Conservation (phyloP, 2,113 vertebrate species). For the Mirza zaza region DNA sequence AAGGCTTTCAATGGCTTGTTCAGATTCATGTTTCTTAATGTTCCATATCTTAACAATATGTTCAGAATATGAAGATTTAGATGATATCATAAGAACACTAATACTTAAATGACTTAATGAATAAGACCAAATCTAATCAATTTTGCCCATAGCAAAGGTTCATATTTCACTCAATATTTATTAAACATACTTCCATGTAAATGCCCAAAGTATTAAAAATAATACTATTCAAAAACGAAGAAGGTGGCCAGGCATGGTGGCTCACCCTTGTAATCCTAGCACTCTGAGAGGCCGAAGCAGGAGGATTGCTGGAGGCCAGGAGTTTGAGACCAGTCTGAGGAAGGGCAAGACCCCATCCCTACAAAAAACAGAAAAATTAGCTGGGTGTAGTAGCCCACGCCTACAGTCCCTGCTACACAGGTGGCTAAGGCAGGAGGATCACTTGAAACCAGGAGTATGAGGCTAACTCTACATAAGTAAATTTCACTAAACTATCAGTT, state of each 20-base stretch:
- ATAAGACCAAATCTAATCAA: slow-evolving; percentile 11
- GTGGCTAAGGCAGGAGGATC: too few relatives aligned
- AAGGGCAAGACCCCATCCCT: too few relatives aligned
- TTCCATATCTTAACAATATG: slow-evolving; percentile 10
- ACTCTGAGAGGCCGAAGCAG: too few relatives aligned
- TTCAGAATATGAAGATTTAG: background rate
- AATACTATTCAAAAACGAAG: slow-evolving; percentile 1
- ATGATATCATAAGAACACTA: background rate
- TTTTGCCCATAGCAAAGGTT: background rate
- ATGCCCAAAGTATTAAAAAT: background rate
- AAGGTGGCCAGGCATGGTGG: too few relatives aligned
- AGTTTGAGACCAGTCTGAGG: too few relatives aligned
- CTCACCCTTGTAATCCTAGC: too few relatives aligned
- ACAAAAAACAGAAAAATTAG: too few relatives aligned
- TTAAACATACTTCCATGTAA: background rate
- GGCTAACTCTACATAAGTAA: background rate
- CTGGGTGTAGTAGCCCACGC: too few relatives aligned
- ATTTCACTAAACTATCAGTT: background rate
- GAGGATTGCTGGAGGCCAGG: too few relatives aligned
- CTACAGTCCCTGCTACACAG: too few relatives aligned
- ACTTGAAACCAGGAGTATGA: too few relatives aligned
- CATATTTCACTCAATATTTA: background rate
- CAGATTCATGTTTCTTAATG: background rate
- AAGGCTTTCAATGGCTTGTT: background rate
- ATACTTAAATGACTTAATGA: slow-evolving; percentile 15